Evolutionary conservation across 1,140 invertebrate species (phyloP), one percentile per base, ranked within the genome.

Genomic region (Tetramorium parvispinum): DNA sequence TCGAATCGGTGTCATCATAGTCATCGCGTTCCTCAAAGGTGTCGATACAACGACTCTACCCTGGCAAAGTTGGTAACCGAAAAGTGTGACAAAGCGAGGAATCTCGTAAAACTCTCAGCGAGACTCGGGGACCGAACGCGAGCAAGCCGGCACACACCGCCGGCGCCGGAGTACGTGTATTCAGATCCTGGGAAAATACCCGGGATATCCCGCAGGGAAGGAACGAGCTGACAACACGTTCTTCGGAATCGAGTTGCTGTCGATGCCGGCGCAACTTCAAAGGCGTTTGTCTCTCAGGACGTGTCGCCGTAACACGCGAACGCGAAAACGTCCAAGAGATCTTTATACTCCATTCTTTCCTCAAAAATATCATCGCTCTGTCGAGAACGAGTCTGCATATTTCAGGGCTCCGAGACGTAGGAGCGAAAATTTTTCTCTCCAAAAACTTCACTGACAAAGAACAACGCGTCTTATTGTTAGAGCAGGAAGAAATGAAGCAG

Each of bases 121-220:
- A 55, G 40, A 83, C 79, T 57, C 78, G 61, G 73, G 61, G 59
- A 27, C 43, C 43, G 43, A n/a, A 49, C 32, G 21, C n/a, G 43
- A 46, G 37, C 73, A 77, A 51, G 73, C 46, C 24, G 61, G 40
- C 55, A 24, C 53, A 63, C 65, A 27, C 57, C 32, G 46, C 57
- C 51, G 73, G 51, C 63, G 55, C 71, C 46, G 24, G 37, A 82
- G 73, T 83, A 73, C 71, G 53, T 79, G 88, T 82, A 90, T 90
- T 87, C 88, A 59, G 81, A 90, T 90, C 76, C 70, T 88, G 76
- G 51, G 77, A 61, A 90, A 90, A 90, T 90, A 90, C 66, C 71
- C 66, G n/a, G 57, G 61, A 77, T 85, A 77, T 78, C 76, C 88
- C 88, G 61, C 18, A 24, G 43, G 88, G 68, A 70, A 81, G 61